Evolutionary conservation across 2,113 vertebrate species (phyloP), one percentile per base, ranked within the genome.

Genomic region (Pyrgilauda ruficollis): DNA sequence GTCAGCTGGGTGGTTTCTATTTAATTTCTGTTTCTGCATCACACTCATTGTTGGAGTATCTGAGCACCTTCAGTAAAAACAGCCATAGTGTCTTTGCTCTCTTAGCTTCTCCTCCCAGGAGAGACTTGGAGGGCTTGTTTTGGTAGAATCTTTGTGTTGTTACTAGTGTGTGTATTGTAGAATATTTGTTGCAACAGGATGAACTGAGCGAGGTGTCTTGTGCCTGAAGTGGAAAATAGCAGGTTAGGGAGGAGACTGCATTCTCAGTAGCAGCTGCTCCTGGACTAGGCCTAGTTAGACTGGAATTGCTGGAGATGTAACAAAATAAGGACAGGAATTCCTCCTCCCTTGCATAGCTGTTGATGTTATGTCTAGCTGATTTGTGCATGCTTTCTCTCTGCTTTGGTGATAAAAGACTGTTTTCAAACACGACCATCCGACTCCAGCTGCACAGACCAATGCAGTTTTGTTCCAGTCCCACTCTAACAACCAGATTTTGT

Each of bases 381-480:
- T 75, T 79, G 74, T 1, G 13, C 58, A 67, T 79, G 62, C 66
- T 90, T 91, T 94, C 66, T 93, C 35, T 87, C 44, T 0, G 1
- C 47, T 87, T 84, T 1, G 18, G 24, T 52, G 62, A 87, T 93
- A 91, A 91, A 95, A 91, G 63, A 39, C 30, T 1, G 1, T 94
- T 87, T 94, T 90, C 74, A 84, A 77, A 76, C 43, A 46, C 3
- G 7, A 75, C 62, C 35, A 44, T 75, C 69, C 41, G 74, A 90
- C 58, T 93, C 67, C 88, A 93, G 70, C 74, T 92, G 53, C 74
- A 90, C n/a, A 85, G 28, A 88, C 72, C 53, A 93, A 77, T 73
- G 79, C 41, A 43, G 35, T 73, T 92, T 61, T 94, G 68, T 89
- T 78, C 84, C 70, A 82, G 49, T 64, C 44, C 11, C 61, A 56